These are phyloP conservation scores for Glandiceps talaboti DNA, from an alignment of 53 echinoderm and acorn worm species.

Conservation along the genomic window DNA sequence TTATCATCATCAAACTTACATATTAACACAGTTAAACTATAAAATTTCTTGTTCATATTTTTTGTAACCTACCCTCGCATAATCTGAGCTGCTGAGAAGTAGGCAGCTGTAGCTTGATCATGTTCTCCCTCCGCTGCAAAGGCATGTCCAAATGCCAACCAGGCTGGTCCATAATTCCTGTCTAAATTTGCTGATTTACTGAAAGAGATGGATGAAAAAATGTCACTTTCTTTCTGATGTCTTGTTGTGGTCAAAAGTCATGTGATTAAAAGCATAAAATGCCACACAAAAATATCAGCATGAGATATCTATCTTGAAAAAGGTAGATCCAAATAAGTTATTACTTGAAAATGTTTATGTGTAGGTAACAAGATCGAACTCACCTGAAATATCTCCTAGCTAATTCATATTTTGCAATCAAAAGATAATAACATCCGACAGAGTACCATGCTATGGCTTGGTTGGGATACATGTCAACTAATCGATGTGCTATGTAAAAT, in stretches of 20 bases:
- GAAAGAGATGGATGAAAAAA: slow-evolving; percentile 6
- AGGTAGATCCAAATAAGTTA: no score
- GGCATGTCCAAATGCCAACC: slow-evolving; percentile 94
- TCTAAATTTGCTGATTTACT: slow-evolving; percentile 82
- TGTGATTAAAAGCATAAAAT: no score
- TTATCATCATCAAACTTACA: not conserved
- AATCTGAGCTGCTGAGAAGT: slow-evolving; percentile 85
- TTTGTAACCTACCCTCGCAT: slow-evolving; percentile 97
- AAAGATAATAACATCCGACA: slow-evolving; percentile 86
- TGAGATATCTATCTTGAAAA: no score
- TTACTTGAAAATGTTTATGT: no score
- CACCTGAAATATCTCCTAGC: slow-evolving; percentile 89
- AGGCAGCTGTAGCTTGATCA: slow-evolving; percentile 95
- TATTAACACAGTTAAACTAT: no score
- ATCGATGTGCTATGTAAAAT: slow-evolving; percentile 78
- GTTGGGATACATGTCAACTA: slow-evolving; percentile 73
- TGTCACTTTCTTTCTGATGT: not conserved
- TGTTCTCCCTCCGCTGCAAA: slow-evolving; percentile 95
- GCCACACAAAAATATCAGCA: no score
- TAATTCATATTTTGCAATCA: slow-evolving; percentile 79
- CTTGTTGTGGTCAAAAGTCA: no score
- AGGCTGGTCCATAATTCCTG: slow-evolving; percentile 81
- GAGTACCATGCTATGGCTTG: slow-evolving; percentile 91
- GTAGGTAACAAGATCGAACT: no score
- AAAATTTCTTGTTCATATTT: no score